Evolutionary conservation across 2,797 vertebrate genomes (phyloP).

Genomic region (Megalops cyprinoides): DNA sequence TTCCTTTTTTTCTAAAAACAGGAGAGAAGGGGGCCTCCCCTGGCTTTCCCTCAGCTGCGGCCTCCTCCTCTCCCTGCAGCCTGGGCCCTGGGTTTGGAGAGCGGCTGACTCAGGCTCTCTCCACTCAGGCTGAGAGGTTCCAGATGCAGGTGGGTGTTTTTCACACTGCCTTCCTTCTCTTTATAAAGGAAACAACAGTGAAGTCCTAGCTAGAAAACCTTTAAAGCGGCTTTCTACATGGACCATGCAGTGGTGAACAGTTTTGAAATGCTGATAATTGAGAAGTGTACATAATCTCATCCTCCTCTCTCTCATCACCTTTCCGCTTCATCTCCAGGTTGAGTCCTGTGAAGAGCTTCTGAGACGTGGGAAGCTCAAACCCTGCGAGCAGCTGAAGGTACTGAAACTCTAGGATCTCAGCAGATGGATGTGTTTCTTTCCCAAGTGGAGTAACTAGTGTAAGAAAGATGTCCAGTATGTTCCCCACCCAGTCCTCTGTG

Average conservation of each 20-base stretch:
- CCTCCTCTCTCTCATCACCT: not conserved
- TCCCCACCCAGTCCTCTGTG: too few species aligned
- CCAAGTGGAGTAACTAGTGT: too few species aligned
- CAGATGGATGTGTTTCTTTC: too few species aligned
- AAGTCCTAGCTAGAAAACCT: too few species aligned
- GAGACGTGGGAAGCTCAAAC: slow-evolving; percentile 48
- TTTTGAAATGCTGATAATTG: not conserved
- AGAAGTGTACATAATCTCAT: not conserved
- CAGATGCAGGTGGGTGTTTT: slow-evolving; percentile 71
- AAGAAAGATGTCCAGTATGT: too few species aligned
- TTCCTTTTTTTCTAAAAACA: slow-evolving; percentile 34
- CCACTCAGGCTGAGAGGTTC: slow-evolving; percentile 68
- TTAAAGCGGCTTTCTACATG: not conserved
- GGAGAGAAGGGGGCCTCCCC: slow-evolving; percentile 38
- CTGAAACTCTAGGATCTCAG: slow-evolving; percentile 6
- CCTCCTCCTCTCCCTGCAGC: slow-evolving; percentile 38
- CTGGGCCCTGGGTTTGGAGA: slow-evolving; percentile 40
- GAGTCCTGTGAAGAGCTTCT: slow-evolving; percentile 75
- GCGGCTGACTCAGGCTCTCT: slow-evolving; percentile 59
- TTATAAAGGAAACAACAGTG: not conserved
- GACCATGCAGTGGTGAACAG: too few species aligned
- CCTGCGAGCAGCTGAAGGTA: slow-evolving; percentile 78
- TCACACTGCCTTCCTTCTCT: not conserved
- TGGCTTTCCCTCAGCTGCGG: slow-evolving; percentile 32
- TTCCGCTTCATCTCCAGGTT: slow-evolving; percentile 66